Base-by-base conservation (phyloP, 2,113 vertebrate species). In the Bubalus kerabau region DNA sequence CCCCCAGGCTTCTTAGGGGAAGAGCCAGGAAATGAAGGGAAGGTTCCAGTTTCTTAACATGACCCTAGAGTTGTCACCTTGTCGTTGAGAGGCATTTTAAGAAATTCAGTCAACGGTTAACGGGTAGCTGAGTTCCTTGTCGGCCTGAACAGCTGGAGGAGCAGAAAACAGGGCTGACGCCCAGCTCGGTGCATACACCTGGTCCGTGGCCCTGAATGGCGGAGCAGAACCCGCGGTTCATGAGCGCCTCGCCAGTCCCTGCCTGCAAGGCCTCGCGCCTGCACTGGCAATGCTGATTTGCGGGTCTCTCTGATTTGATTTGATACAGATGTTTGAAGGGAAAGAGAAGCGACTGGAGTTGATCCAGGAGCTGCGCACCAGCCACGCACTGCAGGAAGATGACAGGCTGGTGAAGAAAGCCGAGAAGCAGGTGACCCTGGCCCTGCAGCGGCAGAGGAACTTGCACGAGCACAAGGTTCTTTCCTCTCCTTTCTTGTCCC, bases 281-380 rank as follows among this genome's bases (percentile, higher is more conserved):
- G 19, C 94, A 48, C 43, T 87, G 67, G 76, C 15, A 10, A 10
- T 32, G 16, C 88, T 26, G 96, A 89, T 32, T 24, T 83, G 21
- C 19, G 46, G 46, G 90, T 76, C 4, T 62, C 0, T 56, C 78
- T 93, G 26, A 15, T 94, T 90, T 95, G 60, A 93, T 84, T 52
- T 86, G 60, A 32, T 91, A n/a, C 98, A 99, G 99, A 99, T 99
- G 99, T 99, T 99, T 98, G 99, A 99, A 97, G 99, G 98, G 57
- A 99, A 99, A 91, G 99, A 99, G 97, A 99, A 99, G 98, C 97
- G 98, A 0, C 46, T 98, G 91, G 99, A 99, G 30, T 98, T 99
- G 96, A 99, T 99, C 98, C 98, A 80, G 93, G 99, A 99, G 96
- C 96, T 99, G 78, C 99, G 99, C 74, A 99, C 98, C 23, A 99